Conservation (phyloP, 2,888 invertebrate species). For the Electrophaes corylata region DNA sequence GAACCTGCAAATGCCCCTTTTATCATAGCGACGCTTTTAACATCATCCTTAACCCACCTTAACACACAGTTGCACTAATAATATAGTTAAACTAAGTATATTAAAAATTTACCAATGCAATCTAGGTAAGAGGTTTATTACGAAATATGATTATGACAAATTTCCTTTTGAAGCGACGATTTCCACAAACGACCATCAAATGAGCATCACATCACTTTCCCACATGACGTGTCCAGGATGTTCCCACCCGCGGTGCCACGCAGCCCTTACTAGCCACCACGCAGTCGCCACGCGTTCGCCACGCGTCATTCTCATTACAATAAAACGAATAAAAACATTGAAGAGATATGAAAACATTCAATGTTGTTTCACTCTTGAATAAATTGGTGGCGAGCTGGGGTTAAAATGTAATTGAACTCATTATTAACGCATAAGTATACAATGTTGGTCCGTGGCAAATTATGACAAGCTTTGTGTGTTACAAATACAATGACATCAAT, state of each 20-base stretch:
- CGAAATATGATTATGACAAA: no score
- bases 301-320: conserved; percentile 72
- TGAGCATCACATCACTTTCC: conserved; percentile 56
- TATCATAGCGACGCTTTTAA: no score
- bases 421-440: conserved; percentile 61
- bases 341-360: conserved; percentile 75
- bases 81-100: no score
- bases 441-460: conserved; percentile 16
- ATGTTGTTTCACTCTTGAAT: conserved; percentile 69
- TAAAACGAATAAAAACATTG: conserved; percentile 64
- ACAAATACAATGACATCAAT: background rate
- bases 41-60: no score
- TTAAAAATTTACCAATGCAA: no score
- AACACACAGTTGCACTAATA: no score
- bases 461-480: conserved; percentile 2
- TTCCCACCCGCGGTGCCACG: conserved; percentile 75
- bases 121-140: no score
- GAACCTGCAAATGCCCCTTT: background rate
- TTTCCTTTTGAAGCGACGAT: background rate
- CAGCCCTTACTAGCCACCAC: conserved; percentile 45
- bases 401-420: conserved; percentile 81
- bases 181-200: conserved; percentile 27
- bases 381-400: conserved; percentile 76
- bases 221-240: conserved; percentile 75
- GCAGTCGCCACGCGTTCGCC: conserved; percentile 58